Conservation (phyloP, 2,888 invertebrate genomes). For the Parapristionchus giblindavisi region DNA sequence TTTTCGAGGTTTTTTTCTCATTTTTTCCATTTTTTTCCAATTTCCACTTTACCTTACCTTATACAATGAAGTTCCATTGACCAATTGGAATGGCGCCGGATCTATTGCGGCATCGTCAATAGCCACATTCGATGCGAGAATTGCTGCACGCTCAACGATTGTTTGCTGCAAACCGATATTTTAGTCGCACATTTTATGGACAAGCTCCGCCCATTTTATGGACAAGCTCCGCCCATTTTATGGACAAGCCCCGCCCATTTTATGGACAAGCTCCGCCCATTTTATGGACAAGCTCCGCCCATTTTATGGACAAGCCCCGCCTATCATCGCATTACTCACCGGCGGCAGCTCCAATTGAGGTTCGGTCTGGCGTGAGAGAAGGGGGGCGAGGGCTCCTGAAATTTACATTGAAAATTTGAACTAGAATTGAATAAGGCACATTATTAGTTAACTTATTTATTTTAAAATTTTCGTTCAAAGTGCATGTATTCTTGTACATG, state of each 20-base stretch:
- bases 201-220: neutral
- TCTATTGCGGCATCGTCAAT: slow-evolving; percentile 81
- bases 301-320: neutral
- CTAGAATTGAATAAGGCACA: neutral
- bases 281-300: neutral
- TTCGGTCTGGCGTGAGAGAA: slow-evolving; percentile 53
- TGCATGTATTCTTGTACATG: neutral
- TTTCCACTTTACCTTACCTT: slow-evolving; percentile 48
- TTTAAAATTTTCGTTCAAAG: neutral
- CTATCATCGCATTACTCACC: slow-evolving; percentile 31
- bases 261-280: neutral
- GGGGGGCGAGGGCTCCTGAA: slow-evolving; percentile 46
- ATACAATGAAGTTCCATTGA: slow-evolving; percentile 66
- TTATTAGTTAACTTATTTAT: neutral
- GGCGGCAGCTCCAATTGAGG: slow-evolving; percentile 34
- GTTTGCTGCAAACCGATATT: slow-evolving; percentile 9
- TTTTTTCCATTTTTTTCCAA: neutral
- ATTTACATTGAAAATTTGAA: neutral
- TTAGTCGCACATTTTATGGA: neutral
- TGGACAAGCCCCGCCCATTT: neutral
- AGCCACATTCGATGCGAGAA: slow-evolving; percentile 51
- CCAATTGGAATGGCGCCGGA: slow-evolving; percentile 77
- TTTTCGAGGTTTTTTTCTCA: no score
- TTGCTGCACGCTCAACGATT: slow-evolving; percentile 14
- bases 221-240: neutral